Evolutionary conservation across 2,888 invertebrate genomes (phyloP).

Genomic region (Mesorhabditis spiculigera): DNA sequence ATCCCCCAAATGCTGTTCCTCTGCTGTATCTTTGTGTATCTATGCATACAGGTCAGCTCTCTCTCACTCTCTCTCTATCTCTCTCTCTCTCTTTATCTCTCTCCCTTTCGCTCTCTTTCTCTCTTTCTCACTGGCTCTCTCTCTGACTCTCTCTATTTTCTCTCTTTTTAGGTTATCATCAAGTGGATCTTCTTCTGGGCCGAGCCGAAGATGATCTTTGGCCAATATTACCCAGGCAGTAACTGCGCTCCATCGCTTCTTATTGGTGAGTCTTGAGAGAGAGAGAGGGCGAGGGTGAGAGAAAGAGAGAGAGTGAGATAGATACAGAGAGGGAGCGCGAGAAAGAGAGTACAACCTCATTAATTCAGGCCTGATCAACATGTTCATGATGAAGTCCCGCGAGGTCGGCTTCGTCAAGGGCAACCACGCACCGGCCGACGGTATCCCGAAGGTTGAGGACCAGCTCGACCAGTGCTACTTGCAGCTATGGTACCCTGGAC

Average conservation of each 20-base stretch:
- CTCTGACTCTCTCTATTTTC: not conserved
- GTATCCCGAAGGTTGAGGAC: constrained; percentile 12
- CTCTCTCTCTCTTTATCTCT: constrained; percentile 7
- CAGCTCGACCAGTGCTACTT: constrained; percentile 42
- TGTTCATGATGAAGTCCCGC: constrained; percentile 76
- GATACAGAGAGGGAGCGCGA: too few species aligned
- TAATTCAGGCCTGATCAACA: constrained; percentile 47
- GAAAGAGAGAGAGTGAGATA: too few species aligned
- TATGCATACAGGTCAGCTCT: constrained; percentile 81
- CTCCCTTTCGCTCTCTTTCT: not conserved
- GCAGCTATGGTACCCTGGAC: constrained; percentile 49
- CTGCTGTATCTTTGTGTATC: constrained; percentile 85
- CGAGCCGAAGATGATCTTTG: constrained; percentile 37
- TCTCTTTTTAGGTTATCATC: constrained; percentile 32
- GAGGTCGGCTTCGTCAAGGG: constrained; percentile 17
- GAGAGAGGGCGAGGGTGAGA: too few species aligned
- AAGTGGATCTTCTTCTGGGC: constrained; percentile 54
- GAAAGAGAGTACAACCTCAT: not conserved
- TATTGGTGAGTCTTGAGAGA: constrained; percentile 68
- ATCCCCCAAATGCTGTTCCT: constrained; percentile 91
- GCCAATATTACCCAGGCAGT: constrained; percentile 58
- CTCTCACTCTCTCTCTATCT: not conserved
- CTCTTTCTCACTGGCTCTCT: too few species aligned
- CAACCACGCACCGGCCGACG: constrained; percentile 15
- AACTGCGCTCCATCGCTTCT: constrained; percentile 89